phyloP scores from a whole-genome alignment of 2,888 invertebrate species.

The Malthinus seriepunctatus region DNA sequence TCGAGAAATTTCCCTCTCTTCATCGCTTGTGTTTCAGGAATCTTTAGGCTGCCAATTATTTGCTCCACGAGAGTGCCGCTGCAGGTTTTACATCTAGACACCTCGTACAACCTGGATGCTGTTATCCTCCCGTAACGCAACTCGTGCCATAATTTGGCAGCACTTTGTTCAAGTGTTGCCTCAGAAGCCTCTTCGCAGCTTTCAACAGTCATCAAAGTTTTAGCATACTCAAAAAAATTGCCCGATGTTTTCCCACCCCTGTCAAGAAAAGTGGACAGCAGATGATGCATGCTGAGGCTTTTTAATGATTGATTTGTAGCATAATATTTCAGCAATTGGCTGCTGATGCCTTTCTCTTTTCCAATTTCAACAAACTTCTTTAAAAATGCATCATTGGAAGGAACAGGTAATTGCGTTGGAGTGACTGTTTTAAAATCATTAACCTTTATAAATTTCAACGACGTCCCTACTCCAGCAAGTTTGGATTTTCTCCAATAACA shows the following conservation, averaged over 20 bases:
- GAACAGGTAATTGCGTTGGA: no score
- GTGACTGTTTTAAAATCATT: not conserved
- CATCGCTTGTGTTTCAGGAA: constrained; percentile 31
- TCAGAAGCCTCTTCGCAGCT: not conserved
- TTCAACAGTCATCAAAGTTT: not conserved
- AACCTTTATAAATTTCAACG: not conserved
- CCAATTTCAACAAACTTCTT: no score
- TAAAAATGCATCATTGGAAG: no score
- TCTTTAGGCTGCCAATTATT: constrained; percentile 32
- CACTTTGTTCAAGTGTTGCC: not conserved
- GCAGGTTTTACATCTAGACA: constrained; percentile 29
- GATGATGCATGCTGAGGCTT: no score
- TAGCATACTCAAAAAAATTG: not conserved
- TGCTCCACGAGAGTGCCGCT: constrained; percentile 32
- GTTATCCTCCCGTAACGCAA: constrained; percentile 33
- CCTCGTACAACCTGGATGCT: constrained; percentile 30
- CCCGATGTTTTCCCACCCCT: not conserved
- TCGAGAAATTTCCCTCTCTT: constrained; percentile 34
- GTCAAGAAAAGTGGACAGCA: not conserved
- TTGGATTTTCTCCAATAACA: not conserved
- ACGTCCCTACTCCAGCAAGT: not conserved
- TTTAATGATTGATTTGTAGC: no score
- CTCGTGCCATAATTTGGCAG: constrained; percentile 26
- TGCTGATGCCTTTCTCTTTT: no score
- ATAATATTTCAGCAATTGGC: no score